Evolutionary conservation across 2,113 vertebrate species (phyloP).

Genomic region (Calidris pygmaea): DNA sequence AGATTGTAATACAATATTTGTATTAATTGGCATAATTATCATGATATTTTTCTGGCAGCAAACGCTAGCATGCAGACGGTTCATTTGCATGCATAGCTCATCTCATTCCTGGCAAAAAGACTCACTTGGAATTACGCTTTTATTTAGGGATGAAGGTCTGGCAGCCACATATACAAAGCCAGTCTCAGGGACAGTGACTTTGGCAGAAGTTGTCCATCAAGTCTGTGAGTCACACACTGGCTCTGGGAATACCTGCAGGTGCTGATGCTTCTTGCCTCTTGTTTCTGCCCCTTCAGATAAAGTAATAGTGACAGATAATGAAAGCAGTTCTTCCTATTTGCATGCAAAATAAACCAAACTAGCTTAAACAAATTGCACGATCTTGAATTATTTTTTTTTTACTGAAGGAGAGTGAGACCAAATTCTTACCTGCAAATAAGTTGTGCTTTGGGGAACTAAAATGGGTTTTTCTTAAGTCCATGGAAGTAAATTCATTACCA

Average conservation of each 20-base stretch:
- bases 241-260: not conserved
- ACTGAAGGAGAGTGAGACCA: not conserved
- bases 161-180: too few relatives aligned
- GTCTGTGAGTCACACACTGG: not conserved
- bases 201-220: not conserved
- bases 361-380: not conserved
- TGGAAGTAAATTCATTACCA: fast-evolving
- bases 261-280: not conserved
- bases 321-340: not conserved
- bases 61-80: not conserved
- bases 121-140: not conserved
- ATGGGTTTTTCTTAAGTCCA: not conserved
- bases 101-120: not conserved
- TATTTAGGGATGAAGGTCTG: not conserved
- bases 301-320: not conserved
- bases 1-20: not conserved
- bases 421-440: not conserved
- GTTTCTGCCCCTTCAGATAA: not conserved
- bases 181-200: not conserved
- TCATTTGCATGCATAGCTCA: not conserved
- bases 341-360: not conserved
- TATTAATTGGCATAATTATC: not conserved
- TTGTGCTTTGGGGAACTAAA: not conserved
- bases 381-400: not conserved
- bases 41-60: not conserved